These are phyloP conservation scores for Stegastes partitus DNA, from an alignment of 2,113 vertebrate species.

Conservation along the genomic window DNA sequence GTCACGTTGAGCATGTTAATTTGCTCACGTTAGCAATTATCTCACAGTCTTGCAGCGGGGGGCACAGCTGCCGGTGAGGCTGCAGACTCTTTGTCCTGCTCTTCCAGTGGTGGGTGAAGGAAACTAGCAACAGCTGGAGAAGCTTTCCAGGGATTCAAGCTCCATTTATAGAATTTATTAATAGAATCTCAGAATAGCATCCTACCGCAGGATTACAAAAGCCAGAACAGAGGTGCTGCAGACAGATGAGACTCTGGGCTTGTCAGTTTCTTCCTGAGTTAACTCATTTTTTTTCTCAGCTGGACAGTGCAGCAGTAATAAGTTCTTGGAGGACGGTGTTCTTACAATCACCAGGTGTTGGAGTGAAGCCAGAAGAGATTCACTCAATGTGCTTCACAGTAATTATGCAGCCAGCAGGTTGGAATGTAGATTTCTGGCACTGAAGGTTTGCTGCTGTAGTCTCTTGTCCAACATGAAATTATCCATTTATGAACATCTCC, in stretches of 20 bases:
- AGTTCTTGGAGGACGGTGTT: conserved; percentile 43
- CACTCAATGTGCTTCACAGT: conserved; percentile 40
- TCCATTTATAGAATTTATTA: conserved; percentile 37
- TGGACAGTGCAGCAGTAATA: conserved; percentile 17
- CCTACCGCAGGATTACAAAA: conserved; percentile 17
- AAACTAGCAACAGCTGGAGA: conserved; percentile 1
- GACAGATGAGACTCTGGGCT: conserved; percentile 16
- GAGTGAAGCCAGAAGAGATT: conserved; percentile 55
- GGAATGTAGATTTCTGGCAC: conserved; percentile 27
- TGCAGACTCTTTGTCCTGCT: background rate
- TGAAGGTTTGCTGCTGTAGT: conserved; percentile 16
- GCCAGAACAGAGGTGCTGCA: background rate
- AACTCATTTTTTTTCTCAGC: conserved; percentile 2
- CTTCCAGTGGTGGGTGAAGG: background rate
- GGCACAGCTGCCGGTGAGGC: background rate
- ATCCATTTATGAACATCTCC: conserved; percentile 52
- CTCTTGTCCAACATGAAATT: conserved; percentile 53
- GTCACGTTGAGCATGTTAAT: too few relatives aligned
- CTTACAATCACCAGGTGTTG: conserved; percentile 66
- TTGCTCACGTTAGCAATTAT: too few relatives aligned
- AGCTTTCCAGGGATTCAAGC: conserved; percentile 33
- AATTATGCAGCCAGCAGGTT: conserved; percentile 57
- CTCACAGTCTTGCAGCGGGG: background rate
- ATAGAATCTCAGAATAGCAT: conserved; percentile 41
- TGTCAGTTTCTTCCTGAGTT: conserved; percentile 17